phyloP scores from a whole-genome alignment of 2,797 vertebrate genomes.

The Ctenopoma multispine region DNA sequence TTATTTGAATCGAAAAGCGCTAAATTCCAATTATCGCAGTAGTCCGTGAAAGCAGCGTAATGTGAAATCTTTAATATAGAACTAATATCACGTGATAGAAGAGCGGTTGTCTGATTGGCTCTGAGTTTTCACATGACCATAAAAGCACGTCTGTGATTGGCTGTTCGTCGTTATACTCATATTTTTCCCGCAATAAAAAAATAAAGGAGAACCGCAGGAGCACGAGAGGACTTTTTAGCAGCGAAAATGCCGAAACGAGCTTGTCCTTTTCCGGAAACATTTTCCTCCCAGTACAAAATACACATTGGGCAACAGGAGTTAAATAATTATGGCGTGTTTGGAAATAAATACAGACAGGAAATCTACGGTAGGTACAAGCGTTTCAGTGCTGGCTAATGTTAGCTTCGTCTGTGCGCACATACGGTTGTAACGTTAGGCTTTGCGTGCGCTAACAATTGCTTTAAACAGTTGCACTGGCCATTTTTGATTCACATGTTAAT shows the following conservation, averaged over 20 bases:
- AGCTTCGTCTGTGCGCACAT: conserved; percentile 10
- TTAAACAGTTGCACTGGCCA: rapidly evolving
- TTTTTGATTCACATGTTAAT: background rate
- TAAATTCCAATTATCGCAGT: background rate
- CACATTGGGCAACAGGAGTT: conserved; percentile 83
- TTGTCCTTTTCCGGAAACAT: conserved; percentile 83
- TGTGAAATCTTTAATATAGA: rapidly evolving
- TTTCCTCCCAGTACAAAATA: conserved; percentile 86
- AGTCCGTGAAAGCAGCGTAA: conserved; percentile 11
- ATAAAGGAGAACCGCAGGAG: background rate
- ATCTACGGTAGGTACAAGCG: conserved; percentile 78
- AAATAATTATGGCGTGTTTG: conserved; percentile 79
- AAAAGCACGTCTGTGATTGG: conserved; percentile 52
- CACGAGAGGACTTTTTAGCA: background rate
- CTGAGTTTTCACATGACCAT: conserved; percentile 40
- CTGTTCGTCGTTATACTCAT: rapidly evolving
- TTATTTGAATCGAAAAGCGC: rapidly evolving
- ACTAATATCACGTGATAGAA: conserved; percentile 22
- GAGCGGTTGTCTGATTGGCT: conserved; percentile 36
- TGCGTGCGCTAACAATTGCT: too few species aligned
- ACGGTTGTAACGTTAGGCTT: background rate
- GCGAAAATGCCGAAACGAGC: conserved; percentile 84
- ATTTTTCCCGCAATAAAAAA: conserved; percentile 69
- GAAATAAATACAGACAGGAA: conserved; percentile 80
- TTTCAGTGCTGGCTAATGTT: conserved; percentile 33